Percentiles rank a stretch among this genome's conserved stretches.
Evolutionary conservation across 35 echinoderm and acorn worm genomes (phyloP).

Genomic region (Heliocidaris erythrogramma): DNA sequence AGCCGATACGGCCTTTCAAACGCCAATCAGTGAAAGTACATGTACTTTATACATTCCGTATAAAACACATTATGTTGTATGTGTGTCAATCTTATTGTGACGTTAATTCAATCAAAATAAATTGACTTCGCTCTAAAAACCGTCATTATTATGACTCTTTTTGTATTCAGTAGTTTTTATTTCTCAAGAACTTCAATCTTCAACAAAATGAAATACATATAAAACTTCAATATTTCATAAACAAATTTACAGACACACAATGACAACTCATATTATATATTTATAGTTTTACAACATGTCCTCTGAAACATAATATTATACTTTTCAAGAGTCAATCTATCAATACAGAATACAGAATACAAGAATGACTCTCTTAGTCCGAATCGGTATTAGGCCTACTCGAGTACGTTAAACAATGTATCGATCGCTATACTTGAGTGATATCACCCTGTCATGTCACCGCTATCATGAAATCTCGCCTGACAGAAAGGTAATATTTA

Average conservation of each 20-base stretch:
- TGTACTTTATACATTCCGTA: neutral
- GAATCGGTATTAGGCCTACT: neutral
- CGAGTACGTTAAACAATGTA: neutral
- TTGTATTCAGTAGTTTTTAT: too few species aligned
- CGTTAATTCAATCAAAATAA: neutral
- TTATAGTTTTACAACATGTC: too few species aligned
- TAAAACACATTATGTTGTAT: neutral
- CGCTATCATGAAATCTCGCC: neutral
- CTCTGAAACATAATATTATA: too few species aligned
- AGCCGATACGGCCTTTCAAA: neutral
- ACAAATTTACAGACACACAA: too few species aligned
- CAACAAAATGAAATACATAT: too few species aligned
- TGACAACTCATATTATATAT: too few species aligned
- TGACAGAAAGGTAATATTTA: constrained; percentile 12
- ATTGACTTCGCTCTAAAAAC: neutral
- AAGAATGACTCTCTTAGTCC: too few species aligned
- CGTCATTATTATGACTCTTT: neutral
- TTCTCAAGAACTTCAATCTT: too few species aligned
- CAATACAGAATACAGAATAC: too few species aligned
- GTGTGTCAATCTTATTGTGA: neutral
- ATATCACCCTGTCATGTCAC: neutral
- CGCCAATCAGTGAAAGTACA: neutral
- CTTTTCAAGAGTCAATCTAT: too few species aligned
- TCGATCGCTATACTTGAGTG: neutral
- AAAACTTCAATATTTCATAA: too few species aligned